phyloP scores from a whole-genome alignment of 1,140 invertebrate genomes.

The Colletes latitarsis region DNA sequence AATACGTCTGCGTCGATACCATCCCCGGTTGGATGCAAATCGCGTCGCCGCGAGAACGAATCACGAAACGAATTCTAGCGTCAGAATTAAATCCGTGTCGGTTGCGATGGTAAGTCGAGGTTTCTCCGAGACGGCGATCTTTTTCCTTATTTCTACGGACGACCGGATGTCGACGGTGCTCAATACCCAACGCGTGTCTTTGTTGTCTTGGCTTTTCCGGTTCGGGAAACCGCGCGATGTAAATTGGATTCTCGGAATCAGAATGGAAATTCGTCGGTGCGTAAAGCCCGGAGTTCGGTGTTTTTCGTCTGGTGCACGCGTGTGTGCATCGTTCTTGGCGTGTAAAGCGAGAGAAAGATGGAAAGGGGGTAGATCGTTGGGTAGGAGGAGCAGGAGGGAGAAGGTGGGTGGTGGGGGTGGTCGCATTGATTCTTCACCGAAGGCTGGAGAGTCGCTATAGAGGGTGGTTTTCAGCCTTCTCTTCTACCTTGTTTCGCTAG shows the following conservation, averaged over 20 bases:
- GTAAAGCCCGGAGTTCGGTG: constrained; percentile 35
- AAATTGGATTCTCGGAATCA: constrained; percentile 58
- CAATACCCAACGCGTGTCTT: constrained; percentile 25
- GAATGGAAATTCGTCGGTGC: constrained; percentile 53
- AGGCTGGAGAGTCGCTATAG: constrained; percentile 34
- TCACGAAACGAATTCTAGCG: constrained; percentile 4
- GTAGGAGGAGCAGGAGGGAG: background rate
- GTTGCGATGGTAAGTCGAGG: background rate
- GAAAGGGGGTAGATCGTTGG: background rate
- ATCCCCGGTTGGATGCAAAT: constrained; percentile 26
- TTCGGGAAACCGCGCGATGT: constrained; percentile 28
- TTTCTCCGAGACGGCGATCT: background rate
- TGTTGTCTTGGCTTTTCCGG: constrained; percentile 44
- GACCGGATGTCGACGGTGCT: background rate
- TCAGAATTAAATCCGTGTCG: constrained; percentile 26
- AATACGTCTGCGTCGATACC: background rate
- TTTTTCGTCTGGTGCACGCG: constrained; percentile 34
- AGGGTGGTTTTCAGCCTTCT: constrained; percentile 48
- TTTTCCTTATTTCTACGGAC: constrained; percentile 14
- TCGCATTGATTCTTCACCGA: constrained; percentile 68
- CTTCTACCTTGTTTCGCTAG: constrained; percentile 33
- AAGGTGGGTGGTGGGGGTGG: constrained; percentile 33
- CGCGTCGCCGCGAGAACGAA: constrained; percentile 8
- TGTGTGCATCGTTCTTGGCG: constrained; percentile 22
- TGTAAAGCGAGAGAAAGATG: background rate